phyloP scores from a whole-genome alignment of 2,888 invertebrate species.

The Noctua janthe region DNA sequence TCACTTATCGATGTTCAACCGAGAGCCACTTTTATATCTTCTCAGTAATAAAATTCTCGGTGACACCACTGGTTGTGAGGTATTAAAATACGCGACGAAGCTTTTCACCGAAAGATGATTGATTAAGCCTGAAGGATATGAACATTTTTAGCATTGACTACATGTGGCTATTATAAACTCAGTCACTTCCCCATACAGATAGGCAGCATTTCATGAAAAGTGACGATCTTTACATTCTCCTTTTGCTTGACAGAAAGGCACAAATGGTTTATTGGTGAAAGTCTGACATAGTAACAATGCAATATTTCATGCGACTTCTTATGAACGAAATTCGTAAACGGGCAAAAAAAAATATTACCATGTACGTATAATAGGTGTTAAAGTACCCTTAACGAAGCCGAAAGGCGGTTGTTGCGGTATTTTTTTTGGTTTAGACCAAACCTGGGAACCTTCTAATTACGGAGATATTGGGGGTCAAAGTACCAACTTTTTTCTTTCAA shows the following conservation, averaged over 20 bases:
- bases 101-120: not conserved
- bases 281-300: not conserved
- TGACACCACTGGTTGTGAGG: constrained; percentile 12
- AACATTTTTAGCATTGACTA: not conserved
- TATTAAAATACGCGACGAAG: constrained; percentile 10
- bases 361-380: no score
- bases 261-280: not conserved
- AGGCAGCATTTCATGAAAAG: not conserved
- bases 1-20: constrained; percentile 59
- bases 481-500: no score
- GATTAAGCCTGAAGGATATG: not conserved
- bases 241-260: not conserved
- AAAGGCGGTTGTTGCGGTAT: no score
- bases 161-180: not conserved
- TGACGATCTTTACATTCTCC: not conserved
- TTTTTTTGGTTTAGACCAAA: no score
- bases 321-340: not conserved
- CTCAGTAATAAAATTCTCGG: constrained; percentile 25
- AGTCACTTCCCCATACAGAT: not conserved
- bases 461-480: no score
- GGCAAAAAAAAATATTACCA: not conserved
- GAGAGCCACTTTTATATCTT: constrained; percentile 53
- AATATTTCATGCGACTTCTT: not conserved
- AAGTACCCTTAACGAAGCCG: no score
- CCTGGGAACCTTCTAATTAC: no score